phyloP scores from a whole-genome alignment of 2,797 vertebrate species.

The Manis crassicaudata region DNA sequence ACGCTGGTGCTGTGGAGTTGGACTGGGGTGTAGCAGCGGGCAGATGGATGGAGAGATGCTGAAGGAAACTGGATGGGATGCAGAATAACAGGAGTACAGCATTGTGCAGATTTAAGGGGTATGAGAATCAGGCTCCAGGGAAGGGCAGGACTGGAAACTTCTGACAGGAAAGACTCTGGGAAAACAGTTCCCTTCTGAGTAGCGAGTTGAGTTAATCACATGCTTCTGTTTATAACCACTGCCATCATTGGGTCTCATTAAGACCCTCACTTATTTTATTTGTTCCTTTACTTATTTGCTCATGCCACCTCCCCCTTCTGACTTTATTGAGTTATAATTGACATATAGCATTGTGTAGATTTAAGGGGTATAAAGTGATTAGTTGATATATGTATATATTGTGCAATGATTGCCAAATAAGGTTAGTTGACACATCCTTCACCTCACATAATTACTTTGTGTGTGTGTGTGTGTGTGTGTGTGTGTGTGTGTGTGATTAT shows the following conservation, averaged over 20 bases:
- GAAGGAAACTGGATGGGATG: background rate
- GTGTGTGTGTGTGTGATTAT: background rate
- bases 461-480: background rate
- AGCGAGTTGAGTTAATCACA: background rate
- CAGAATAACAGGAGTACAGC: background rate
- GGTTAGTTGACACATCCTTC: background rate
- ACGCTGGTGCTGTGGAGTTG: accelerated
- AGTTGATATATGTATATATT: background rate
- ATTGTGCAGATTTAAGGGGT: too few species aligned
- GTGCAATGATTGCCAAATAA: background rate
- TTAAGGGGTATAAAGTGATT: background rate
- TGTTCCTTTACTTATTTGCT: background rate
- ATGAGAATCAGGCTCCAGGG: background rate
- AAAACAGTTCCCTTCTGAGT: background rate
- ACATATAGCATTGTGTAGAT: background rate
- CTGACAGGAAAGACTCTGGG: background rate
- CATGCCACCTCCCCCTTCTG: background rate
- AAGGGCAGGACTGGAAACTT: background rate
- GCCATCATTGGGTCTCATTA: background rate
- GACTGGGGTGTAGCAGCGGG: accelerated
- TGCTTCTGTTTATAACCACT: background rate
- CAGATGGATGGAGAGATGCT: background rate
- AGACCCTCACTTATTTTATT: background rate
- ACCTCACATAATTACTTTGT: background rate
- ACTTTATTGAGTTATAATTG: background rate